Evolutionary conservation across 1,140 invertebrate genomes (phyloP), one percentile per base, ranked within the genome.

Genomic region (Pentalonia nigronervosa): DNA sequence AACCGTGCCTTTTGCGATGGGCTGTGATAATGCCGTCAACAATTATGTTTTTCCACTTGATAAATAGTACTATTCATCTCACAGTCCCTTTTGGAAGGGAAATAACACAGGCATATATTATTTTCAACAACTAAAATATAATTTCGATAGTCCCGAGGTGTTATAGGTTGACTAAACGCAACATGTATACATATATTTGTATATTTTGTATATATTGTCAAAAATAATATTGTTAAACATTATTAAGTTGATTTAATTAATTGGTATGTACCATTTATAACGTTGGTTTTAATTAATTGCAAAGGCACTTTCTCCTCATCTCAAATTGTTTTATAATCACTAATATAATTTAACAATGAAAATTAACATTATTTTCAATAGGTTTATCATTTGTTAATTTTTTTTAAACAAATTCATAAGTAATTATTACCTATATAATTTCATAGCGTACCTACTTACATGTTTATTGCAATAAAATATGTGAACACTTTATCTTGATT

Each of bases 21-120:
- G n/a, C 76, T 92, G n/a, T 93, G 91, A 93, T 86, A 93, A 47
- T 84, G 36, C 48, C 81, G 81, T 93, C 91, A 93, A 84, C 81
- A 93, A 93, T 93, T 93, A 93, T 47, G 76, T 83, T 93, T 47
- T 53, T 41, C 25, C 50, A 56, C 76, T 93, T 86, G 81, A 93
- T 86, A 93, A 93, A 93, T 86, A 93, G 81, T 50, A 83, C 50
- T 84, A 93, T 86, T 56, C 25, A 81, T 34, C 25, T 20, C 91
- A 41, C 50, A 30, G 23, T 56, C 41, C 48, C 50, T 23, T 86
- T 21, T 25, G 48, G 48, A 14, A 86, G 41, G 36, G 45, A 56
- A 45, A 47, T 47, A 60, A 76, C 56, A 83, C 11, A 14, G 20
- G 76, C 30, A 92, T 92, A 50, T 83, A 53, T 81, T 92, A 92